phyloP scores from a whole-genome alignment of 2,888 invertebrate genomes.

The Drosophila kokeensis region DNA sequence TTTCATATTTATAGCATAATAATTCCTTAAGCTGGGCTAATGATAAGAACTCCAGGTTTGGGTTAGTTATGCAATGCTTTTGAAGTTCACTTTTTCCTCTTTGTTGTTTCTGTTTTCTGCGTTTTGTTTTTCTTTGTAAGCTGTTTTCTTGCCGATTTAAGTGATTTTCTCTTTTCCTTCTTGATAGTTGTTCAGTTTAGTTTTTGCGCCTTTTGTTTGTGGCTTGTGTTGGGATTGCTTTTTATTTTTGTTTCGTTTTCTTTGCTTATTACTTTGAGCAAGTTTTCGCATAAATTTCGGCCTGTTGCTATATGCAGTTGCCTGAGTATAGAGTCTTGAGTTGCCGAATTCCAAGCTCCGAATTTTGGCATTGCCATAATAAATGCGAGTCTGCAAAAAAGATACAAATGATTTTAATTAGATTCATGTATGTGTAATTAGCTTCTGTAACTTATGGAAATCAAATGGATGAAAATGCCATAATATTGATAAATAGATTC shows the following conservation, averaged over 20 bases:
- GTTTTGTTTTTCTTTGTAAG: conserved; percentile 28
- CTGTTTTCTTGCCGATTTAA: conserved; percentile 60
- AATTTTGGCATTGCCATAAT: conserved; percentile 53
- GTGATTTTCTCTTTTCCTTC: conserved; percentile 52
- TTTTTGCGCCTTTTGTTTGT: conserved; percentile 57
- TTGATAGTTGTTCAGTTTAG: conserved; percentile 55
- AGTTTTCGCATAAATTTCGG: conserved; percentile 75
- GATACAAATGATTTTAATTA: conserved; percentile 59
- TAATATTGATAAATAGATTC: neutral
- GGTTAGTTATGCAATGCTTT: conserved; percentile 36
- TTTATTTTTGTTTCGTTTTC: conserved; percentile 41
- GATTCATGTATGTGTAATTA: conserved; percentile 26
- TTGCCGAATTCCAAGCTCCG: conserved; percentile 46
- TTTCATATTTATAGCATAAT: conserved; percentile 85
- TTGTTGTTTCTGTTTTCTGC: conserved; percentile 12
- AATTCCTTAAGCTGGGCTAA: conserved; percentile 49
- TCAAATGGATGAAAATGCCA: neutral
- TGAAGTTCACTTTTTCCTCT: conserved; percentile 38
- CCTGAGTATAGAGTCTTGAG: conserved; percentile 32
- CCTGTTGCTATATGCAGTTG: conserved; percentile 74
- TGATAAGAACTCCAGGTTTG: conserved; percentile 36
- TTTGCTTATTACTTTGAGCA: conserved; percentile 70
- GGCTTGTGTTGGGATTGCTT: conserved; percentile 45
- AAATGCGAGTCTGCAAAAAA: conserved; percentile 64
- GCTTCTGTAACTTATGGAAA: conserved; percentile 28